Conservation (phyloP, 2,888 invertebrate species). For the Hypolimnas misippus region DNA sequence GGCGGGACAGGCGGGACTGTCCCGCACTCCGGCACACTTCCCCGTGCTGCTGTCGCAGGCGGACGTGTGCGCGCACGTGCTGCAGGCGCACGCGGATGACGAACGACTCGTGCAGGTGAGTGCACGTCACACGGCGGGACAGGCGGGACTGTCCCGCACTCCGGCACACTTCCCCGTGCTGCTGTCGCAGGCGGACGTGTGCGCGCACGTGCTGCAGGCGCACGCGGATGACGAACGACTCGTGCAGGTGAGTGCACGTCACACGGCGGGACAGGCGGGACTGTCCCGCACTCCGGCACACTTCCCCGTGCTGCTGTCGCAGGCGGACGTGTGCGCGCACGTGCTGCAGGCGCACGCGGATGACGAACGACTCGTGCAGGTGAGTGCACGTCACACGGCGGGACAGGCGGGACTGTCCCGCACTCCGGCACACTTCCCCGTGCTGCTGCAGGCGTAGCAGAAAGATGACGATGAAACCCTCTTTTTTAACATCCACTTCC, state of each 20-base stretch:
- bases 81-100: constrained; percentile 8
- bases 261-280: background rate
- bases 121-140: background rate
- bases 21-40: background rate
- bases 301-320: background rate
- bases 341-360: constrained; percentile 5
- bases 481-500: no score
- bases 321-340: constrained; percentile 2
- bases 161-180: background rate
- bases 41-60: background rate
- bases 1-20: background rate
- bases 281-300: background rate
- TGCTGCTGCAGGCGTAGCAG: background rate
- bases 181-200: background rate
- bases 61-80: background rate
- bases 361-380: background rate
- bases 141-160: background rate
- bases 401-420: background rate
- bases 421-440: background rate
- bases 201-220: constrained; percentile 1
- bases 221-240: constrained; percentile 4
- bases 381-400: background rate
- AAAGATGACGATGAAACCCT: no score
- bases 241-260: constrained; percentile 1
- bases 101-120: constrained; percentile 4